phyloP scores from a whole-genome alignment of 2,888 invertebrate species.

The Drosophila colorata region DNA sequence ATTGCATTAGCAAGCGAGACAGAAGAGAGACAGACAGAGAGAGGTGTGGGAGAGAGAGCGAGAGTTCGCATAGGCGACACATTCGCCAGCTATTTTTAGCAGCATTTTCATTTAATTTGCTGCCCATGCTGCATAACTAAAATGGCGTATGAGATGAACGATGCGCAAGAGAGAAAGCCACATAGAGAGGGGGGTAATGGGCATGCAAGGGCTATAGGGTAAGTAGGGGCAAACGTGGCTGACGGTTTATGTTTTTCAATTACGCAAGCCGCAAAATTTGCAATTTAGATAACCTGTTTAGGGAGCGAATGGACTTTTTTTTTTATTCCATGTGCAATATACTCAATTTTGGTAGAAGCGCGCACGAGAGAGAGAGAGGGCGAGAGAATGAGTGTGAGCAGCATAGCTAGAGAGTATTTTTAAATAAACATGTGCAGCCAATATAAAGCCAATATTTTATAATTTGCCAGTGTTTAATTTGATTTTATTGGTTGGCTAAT shows the following conservation, averaged over 20 bases:
- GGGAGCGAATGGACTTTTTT: conserved; percentile 21
- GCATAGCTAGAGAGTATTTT: not conserved
- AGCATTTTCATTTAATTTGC: conserved; percentile 75
- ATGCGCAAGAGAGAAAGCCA: not conserved
- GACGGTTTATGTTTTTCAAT: conserved; percentile 63
- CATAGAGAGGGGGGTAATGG: not conserved
- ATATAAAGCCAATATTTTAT: conserved; percentile 21
- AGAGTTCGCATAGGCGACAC: conserved; percentile 21
- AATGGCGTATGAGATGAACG: conserved; percentile 48
- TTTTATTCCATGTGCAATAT: conserved; percentile 45
- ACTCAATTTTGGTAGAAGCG: conserved; percentile 28
- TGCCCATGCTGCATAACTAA: conserved; percentile 74
- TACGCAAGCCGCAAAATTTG: conserved; percentile 71
- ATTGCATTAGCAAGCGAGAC: conserved; percentile 56
- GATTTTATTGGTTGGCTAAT: conserved; percentile 6
- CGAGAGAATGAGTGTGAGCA: not conserved
- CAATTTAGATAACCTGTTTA: conserved; percentile 70
- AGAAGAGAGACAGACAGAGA: not conserved
- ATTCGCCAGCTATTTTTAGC: conserved; percentile 71
- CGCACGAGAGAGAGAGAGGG: not conserved
- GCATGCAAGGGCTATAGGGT: not conserved
- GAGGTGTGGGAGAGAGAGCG: not conserved
- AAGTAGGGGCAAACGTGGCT: not conserved
- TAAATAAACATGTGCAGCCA: conserved; percentile 12
- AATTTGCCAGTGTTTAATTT: conserved; percentile 10